These are phyloP conservation scores for Plemyria rubiginata DNA, from an alignment of 2,888 invertebrate species.

Conservation along the genomic window DNA sequence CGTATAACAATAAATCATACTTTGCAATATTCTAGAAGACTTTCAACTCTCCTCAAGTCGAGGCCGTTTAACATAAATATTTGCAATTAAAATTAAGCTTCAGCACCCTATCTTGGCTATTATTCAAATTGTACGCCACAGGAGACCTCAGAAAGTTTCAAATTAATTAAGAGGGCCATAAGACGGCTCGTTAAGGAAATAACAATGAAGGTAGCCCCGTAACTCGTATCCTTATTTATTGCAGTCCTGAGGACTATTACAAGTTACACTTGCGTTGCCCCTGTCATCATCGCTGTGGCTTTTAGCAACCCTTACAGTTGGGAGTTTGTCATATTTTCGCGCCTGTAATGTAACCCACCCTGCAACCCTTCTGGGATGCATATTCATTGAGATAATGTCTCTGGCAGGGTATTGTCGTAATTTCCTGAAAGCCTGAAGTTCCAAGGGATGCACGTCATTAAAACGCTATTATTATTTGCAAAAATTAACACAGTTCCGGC, in stretches of 20 bases:
- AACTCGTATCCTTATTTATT: constrained; percentile 75
- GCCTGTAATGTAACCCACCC: constrained; percentile 26
- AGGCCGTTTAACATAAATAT: constrained; percentile 82
- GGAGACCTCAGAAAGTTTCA: constrained; percentile 84
- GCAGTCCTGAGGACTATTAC: constrained; percentile 70
- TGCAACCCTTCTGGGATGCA: constrained; percentile 61
- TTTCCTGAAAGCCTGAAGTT: constrained; percentile 48
- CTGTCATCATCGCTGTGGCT: constrained; percentile 69
- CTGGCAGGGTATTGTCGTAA: constrained; percentile 44
- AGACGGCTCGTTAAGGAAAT: constrained; percentile 84
- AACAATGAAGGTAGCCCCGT: constrained; percentile 75
- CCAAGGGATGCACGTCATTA: constrained; percentile 31
- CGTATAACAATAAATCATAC: constrained; percentile 68
- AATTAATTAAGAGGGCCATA: constrained; percentile 85
- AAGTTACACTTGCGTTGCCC: constrained; percentile 48
- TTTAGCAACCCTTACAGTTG: constrained; percentile 51
- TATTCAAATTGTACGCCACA: constrained; percentile 83
- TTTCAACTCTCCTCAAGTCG: constrained; percentile 54
- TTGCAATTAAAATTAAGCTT: constrained; percentile 84
- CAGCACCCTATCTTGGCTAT: constrained; percentile 79
- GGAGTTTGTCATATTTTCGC: constrained; percentile 57
- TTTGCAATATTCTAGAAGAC: constrained; percentile 69
- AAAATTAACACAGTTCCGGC: neutral
- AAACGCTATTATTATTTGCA: constrained; percentile 9
- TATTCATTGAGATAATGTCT: constrained; percentile 56